Evolutionary conservation across 2,797 vertebrate species (phyloP), one percentile per base, ranked within the genome.

Genomic region (Labroides dimidiatus): DNA sequence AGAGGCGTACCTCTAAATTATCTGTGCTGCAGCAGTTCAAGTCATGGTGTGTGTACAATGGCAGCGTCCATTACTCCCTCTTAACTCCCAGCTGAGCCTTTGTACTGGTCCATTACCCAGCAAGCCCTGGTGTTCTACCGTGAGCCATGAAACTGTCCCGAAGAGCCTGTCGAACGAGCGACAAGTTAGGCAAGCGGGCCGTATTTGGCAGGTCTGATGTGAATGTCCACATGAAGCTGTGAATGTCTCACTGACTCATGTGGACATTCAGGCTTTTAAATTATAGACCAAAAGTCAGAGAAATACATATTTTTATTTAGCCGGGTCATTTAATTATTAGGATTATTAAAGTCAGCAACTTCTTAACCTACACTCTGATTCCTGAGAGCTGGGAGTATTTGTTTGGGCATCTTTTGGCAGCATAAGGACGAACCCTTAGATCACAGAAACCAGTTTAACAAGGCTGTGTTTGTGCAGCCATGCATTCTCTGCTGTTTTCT

Each of bases 61-160:
- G 33, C 64, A 62, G 41, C 47, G 57, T 44, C 67, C 65, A 72
- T 81, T 62, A 80, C 47, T 67, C 64, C 78, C 56, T 79, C 72
- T 56, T 58, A 69, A 72, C 78, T 78, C 82, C 81, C 78, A 71
- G 69, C 84, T 64, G 79, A 84, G 81, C 55, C 41, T 76, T 68
- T 36, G 80, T 10, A 14, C 65, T 51, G 86, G 67, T 83, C 82
- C 88, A 87, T 91, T 89, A 89, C 68, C 72, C 83, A 68, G 51
- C 63, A 7, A 72, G 78, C 66, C 59, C 75, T 62, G 65, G 41
- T 55, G 37, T 50, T 69, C 24, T 17, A 45, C 74, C n/a, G 74
- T 52, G 55, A 75, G 71, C 64, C 53, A 37, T 47, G 15, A 24
- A 19, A 37, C 42, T 63, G n/a, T 52, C 57, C 10, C 63, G 10